These are phyloP conservation scores for Caretta caretta DNA, from an alignment of 2,113 vertebrate species.

Conservation along the genomic window DNA sequence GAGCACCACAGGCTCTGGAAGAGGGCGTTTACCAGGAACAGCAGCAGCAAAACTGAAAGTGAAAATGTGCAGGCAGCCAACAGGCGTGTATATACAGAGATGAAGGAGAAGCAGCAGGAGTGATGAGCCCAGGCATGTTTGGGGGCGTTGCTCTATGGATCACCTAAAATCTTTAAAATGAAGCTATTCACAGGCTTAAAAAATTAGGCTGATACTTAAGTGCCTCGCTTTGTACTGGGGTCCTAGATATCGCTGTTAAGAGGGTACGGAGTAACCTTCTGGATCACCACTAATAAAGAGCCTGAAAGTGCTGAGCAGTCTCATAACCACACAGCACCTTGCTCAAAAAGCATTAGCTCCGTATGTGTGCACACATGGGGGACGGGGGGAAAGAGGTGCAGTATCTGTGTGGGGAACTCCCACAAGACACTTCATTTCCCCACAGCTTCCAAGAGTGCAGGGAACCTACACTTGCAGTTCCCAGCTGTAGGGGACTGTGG, in stretches of 20 bases:
- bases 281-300: neutral
- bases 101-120: neutral
- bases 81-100: fast-evolving
- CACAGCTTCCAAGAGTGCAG: neutral
- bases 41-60: constrained; percentile 23
- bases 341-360: neutral
- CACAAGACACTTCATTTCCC: neutral
- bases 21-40: neutral
- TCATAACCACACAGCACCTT: neutral
- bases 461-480: neutral
- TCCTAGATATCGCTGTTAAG: neutral
- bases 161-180: neutral
- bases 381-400: neutral
- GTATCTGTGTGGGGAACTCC: neutral
- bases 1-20: neutral
- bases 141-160: neutral
- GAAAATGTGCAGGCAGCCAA: neutral
- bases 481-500: neutral
- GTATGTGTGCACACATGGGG: neutral
- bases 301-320: neutral
- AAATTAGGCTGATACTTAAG: neutral
- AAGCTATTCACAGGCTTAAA: neutral
- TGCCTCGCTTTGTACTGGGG: neutral
- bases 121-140: neutral
- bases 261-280: neutral